These are phyloP conservation scores for Dugesia japonica DNA, from an alignment of 2,888 invertebrate species.

Conservation along the genomic window DNA sequence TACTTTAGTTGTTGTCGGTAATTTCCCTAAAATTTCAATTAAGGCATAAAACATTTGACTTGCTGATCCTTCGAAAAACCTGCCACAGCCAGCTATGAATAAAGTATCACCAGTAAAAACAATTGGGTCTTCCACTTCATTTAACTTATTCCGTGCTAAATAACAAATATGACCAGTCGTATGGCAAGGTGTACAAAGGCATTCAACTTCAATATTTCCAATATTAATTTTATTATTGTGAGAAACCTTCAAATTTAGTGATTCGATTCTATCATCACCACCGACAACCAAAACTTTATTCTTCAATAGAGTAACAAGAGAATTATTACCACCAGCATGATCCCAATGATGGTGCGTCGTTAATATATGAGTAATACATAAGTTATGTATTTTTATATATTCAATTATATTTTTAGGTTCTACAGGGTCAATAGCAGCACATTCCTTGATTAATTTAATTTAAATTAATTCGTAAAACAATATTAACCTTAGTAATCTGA, in stretches of 20 bases:
- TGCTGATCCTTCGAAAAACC: constrained; percentile 88
- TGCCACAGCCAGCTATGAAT: constrained; percentile 82
- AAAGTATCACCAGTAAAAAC: constrained; percentile 95
- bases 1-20: constrained; percentile 70
- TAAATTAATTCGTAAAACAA: neutral
- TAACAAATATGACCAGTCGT: constrained; percentile 89
- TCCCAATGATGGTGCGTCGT: constrained; percentile 96
- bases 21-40: constrained; percentile 55
- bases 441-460: constrained; percentile 52
- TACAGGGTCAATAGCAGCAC: constrained; percentile 81
- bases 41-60: constrained; percentile 60
- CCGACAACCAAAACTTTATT: constrained; percentile 49
- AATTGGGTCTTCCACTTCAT: constrained; percentile 54
- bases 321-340: constrained; percentile 77
- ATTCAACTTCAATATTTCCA: constrained; percentile 54
- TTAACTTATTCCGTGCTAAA: constrained; percentile 54
- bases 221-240: constrained; percentile 55
- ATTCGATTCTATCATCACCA: constrained; percentile 54
- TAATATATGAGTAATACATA: constrained; percentile 64
- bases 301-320: constrained; percentile 53
- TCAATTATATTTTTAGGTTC: constrained; percentile 63
- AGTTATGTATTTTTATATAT: constrained; percentile 59
- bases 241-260: constrained; percentile 58
- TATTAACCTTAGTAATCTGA: constrained; percentile 55
- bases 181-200: constrained; percentile 83